Base-by-base conservation (phyloP, 2,888 invertebrate species). In the Callimorpha dominula region DNA sequence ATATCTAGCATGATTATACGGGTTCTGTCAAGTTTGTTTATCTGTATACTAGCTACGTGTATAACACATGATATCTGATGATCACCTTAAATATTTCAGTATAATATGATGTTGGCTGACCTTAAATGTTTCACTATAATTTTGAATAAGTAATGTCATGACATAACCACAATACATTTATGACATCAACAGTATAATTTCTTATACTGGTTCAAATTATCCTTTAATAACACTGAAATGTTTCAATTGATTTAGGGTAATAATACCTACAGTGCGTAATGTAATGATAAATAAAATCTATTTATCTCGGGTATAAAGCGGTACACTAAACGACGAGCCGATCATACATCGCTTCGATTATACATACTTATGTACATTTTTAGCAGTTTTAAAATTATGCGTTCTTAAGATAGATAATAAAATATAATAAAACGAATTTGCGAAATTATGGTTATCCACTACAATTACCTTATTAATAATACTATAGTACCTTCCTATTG, bases 191-290 rank as follows among this genome's bases (percentile, higher is more conserved):
- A 71, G 43, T 76, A 78, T 85, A 80, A 84, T 85, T 83, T 78
- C 76, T 78, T 82, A 77, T 72, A 72, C 74, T 77, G 69, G 77
- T 78, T 79, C 68, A 78, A 77, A 79, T 77, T 76, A 77, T 82
- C 77, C 68, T 82, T 78, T 79, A 82, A 85, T 80, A 79, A 78
- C 75, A 74, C 75, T 81, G 80, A 78, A 83, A 85, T 81, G 82
- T 83, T 81, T 85, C 86, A 87, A 87, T 87, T 88, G 88, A 87
- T 87, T 85, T 86, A 86, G 72, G 57, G 70, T 78, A 70, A 71
- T 72, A 71, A 66, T 81, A 84, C 71, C 69, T 81, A 77, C 69
- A 50, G 69, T 70, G 68, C 73, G 78, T 78, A 77, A 78, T 76
- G 78, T 78, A 77, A 78, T 76, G 75, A 46, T 76, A 79, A 80